These are phyloP conservation scores for Entomobrya proxima DNA, from an alignment of 2,888 invertebrate species.

Conservation along the genomic window DNA sequence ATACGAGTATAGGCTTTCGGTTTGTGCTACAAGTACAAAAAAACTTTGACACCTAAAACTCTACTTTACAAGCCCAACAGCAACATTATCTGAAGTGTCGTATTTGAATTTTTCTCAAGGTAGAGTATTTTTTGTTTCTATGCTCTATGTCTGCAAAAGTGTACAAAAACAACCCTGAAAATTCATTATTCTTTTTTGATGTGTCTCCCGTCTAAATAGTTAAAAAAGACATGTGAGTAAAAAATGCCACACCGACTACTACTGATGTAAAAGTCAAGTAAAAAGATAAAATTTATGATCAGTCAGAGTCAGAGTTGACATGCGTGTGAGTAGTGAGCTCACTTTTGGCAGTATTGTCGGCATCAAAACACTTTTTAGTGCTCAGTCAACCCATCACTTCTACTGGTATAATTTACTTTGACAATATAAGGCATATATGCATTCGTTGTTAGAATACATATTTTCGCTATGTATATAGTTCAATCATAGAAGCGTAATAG, in stretches of 20 bases:
- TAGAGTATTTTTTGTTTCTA: neutral
- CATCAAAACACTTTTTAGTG: slow-evolving; percentile 51
- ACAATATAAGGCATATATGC: neutral
- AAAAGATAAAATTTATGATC: slow-evolving; percentile 63
- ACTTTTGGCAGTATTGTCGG: slow-evolving; percentile 54
- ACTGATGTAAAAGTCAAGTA: slow-evolving; percentile 1
- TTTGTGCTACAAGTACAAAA: too few relatives aligned
- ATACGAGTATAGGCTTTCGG: too few relatives aligned
- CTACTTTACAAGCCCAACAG: too few relatives aligned
- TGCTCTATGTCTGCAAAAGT: neutral
- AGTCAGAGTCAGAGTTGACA: slow-evolving; percentile 60
- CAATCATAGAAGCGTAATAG: too few relatives aligned
- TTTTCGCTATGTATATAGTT: too few relatives aligned
- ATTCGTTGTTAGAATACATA: too few relatives aligned
- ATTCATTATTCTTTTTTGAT: slow-evolving; percentile 36
- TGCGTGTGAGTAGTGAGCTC: slow-evolving; percentile 47
- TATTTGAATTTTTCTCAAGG: neutral
- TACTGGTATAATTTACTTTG: slow-evolving; percentile 36
- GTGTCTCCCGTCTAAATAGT: slow-evolving; percentile 33
- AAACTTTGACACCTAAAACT: too few relatives aligned
- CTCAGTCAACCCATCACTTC: slow-evolving; percentile 45
- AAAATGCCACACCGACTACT: slow-evolving; percentile 42
- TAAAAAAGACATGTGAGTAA: slow-evolving; percentile 44
- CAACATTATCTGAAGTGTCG: too few relatives aligned
- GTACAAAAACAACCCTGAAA: slow-evolving; percentile 32